Conservation (phyloP, 23 tunicate genomes). For the Trididemnum nubilum region DNA sequence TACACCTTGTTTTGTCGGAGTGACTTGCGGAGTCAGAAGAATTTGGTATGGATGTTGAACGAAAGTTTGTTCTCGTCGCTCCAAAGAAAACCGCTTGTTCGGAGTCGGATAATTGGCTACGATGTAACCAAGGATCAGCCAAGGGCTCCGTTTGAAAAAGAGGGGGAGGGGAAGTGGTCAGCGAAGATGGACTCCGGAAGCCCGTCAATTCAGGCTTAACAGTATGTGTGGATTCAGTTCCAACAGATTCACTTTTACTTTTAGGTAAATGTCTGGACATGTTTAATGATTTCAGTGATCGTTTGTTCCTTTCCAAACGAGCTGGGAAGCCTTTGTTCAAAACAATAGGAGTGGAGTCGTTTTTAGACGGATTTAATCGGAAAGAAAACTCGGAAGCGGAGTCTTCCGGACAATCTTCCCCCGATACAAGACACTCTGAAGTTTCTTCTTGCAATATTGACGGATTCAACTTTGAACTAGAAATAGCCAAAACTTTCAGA, state of each 20-base stretch:
- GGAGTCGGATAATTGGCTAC: slow-evolving; percentile 11
- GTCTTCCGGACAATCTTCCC: slow-evolving; percentile 23
- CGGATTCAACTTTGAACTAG: not conserved
- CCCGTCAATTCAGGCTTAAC: not conserved
- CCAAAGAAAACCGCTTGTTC: too few species aligned
- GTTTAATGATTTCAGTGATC: not conserved
- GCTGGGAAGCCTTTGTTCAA: not conserved
- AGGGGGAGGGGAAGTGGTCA: not conserved
- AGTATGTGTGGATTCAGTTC: not conserved
- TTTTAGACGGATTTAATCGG: not conserved
- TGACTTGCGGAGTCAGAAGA: too few species aligned
- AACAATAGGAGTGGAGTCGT: not conserved
- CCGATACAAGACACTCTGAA: not conserved
- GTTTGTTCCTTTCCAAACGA: not conserved
- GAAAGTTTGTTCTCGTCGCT: too few species aligned
- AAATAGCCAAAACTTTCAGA: too few species aligned
- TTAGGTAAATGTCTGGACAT: not conserved
- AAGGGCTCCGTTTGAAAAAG: not conserved
- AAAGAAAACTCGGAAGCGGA: slow-evolving; percentile 20
- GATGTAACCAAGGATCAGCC: slow-evolving; percentile 38
- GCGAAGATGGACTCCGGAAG: not conserved
- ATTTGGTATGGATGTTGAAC: not conserved
- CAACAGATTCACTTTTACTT: not conserved
- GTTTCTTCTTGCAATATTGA: not conserved
- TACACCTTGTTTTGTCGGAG: not conserved